Base-by-base conservation (phyloP, 2,888 invertebrate species). In the Ceramica pisi region DNA sequence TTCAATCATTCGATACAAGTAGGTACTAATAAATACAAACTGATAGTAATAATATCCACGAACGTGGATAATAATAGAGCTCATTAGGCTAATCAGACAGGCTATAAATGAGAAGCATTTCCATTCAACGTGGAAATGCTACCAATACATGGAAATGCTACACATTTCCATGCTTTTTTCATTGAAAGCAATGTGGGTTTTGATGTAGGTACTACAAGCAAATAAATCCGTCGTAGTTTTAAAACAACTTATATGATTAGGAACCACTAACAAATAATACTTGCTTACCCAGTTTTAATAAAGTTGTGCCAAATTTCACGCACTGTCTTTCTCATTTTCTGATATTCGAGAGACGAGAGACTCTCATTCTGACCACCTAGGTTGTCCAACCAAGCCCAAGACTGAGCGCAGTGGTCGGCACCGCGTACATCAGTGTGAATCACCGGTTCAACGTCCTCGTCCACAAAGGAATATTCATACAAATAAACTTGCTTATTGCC, bases 381-480 rank as follows among this genome's bases (percentile, higher is more conserved):
- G 1, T 14, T 14, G 10, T 88, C 88, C 23, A 75, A 35, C 14
- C 89, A 75, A 23, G 88, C 87, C 1, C 14, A 0, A 0, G 89
- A 81, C 76, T 92, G 90, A 35, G 86, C 87, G 48, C 89, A 87
- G 60, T 93, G 90, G 4, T 55, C 67, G 6, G 89, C 90, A 1
- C 90, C 90, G 1, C 81, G 71, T 4, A 87, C 67, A 0, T 85
- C 67, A 10, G 88, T 89, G 23, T 88, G 41, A 2, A 85, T 84
- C 5, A 90, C 84, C 0, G 75, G 59, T 4, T 87, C 81, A 14
- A 71, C 71, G 31, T 81, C 70, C 2, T 88, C 83, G 60, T 91
- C 90, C 5, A 85, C 86, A 78, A 88, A 93, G 0, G 87, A 86
- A 72, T 89, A 93, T 70, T 90, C 87, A 65, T 91, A 93, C n/a